Evolutionary conservation across 2,797 vertebrate genomes (phyloP), one percentile per base, ranked within the genome.

Genomic region (Acanthornis magna): DNA sequence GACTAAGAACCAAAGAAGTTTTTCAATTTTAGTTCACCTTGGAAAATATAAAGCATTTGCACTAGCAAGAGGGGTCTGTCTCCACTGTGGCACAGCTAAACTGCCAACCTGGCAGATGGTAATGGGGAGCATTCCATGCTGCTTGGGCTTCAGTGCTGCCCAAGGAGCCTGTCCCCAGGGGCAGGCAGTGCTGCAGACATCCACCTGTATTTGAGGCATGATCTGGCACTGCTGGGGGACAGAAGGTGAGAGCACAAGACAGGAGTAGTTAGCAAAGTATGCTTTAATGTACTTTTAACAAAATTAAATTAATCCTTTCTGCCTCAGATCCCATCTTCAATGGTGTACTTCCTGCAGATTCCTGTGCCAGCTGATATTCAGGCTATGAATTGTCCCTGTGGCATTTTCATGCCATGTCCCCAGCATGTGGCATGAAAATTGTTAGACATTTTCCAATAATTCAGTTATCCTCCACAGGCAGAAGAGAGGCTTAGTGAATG

Each of bases 141-240:
- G n/a, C 8, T 20, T 5, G 74, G 32, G 23, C 42, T 48, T 61
- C 30, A 22, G 21, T 32, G 57, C 34, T 70, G 57, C 65, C 32
- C 57, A 13, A 38, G 40, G 36, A 71, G 26, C 25, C 25, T 15
- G 67, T 40, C 17, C n/a, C n/a, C 72, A 27, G 9, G 54, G 30
- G 15, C 0, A 0, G 16, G 22, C 36, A 7, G 5, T 14, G 72
- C 54, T 51, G 15, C 0, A 0, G 19, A 67, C 7, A 55, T n/a
- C 34, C 42, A 1, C 51, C 23, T 13, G 2, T 22, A 8, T 17
- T 58, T 21, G 27, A n/a, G 29, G 66, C 34, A 26, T 40, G 42
- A 2, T 32, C 55, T 70, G 40, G 53, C 23, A 18, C 16, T 26
- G 47, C 47, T 34, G 14, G 12, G 38, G 10, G 38, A 22, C 20